Base-by-base conservation (phyloP, 2,113 vertebrate species). In the Pelvicachromis taeniatus region DNA sequence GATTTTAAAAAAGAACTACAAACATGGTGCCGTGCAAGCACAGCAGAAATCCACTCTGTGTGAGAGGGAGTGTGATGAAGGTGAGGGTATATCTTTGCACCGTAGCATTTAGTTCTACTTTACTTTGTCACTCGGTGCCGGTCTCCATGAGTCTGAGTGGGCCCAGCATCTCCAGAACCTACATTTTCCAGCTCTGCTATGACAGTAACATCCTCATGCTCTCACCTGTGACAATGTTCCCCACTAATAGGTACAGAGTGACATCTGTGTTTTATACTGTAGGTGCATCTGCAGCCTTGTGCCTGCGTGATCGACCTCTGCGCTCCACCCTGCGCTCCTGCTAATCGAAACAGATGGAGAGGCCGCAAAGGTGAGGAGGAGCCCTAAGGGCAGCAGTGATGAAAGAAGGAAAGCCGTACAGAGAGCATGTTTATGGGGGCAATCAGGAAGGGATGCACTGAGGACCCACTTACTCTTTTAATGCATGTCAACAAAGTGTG, bases 301-400 rank as follows among this genome's bases (percentile, higher is more conserved):
- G 86, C 50, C 31, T 40, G 81, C 85, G 78, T 73, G 85, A 86
- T 53, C 42, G 75, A 91, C 90, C 90, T 82, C 81, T 33, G 59
- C 12, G 77, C 88, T 87, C 86, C 86, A 87, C 81, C 88, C 86
- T 48, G 56, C 91, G 89, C 92, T 92, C 77, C 2, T 12, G 78
- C 85, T 93, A 92, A 94, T 92, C 92, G 90, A 93, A 95, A 89
- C 92, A 92, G 92, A 95, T 91, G 94, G 93, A 89, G 63, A 77
- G 80, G 80, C 81, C 48, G 87, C 75, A 63, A 83, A 68, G 78
- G 61, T 52, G 84, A 91, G 73, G 58, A 83, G 77, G 53, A 91
- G 78, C 80, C 84, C 56, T 5, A 8, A 70, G 84, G 92, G 93
- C 81, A 77, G 56, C 26, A 7, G 52, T 23, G 86, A 88, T 88